phyloP scores from a whole-genome alignment of 1,140 invertebrate genomes.

The Caenorhabditis remanei region DNA sequence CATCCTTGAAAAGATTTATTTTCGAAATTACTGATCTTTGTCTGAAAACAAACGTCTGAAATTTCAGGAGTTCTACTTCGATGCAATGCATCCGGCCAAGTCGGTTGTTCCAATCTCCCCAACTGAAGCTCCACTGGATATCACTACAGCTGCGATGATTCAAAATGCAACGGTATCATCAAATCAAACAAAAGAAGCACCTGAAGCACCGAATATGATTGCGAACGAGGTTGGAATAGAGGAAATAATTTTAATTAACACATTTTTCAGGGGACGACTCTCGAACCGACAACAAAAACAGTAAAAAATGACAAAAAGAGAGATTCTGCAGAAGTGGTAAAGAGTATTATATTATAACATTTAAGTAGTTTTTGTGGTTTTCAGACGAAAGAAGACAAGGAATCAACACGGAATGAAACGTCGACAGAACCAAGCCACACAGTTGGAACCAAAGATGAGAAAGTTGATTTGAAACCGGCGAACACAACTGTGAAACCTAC shows the following conservation, averaged over 20 bases:
- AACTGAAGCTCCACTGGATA: not conserved
- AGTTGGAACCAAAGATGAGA: not conserved
- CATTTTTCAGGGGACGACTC: not conserved
- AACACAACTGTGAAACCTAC: not conserved
- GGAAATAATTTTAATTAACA: not conserved
- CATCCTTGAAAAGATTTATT: not conserved
- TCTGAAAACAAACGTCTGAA: not conserved
- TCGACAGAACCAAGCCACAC: not conserved
- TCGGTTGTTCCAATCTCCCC: not conserved
- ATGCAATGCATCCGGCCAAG: conserved; percentile 62
- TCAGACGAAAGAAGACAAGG: not conserved
- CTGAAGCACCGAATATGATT: conserved; percentile 24
- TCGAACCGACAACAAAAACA: not conserved
- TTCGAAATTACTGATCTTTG: not conserved
- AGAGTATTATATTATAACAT: not conserved
- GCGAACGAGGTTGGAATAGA: not conserved
- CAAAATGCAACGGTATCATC: not conserved
- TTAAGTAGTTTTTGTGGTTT: too few species aligned
- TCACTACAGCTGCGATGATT: conserved; percentile 20
- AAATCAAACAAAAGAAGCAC: not conserved
- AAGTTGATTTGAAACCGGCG: not conserved
- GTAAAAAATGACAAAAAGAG: not conserved
- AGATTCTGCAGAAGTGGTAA: conserved; percentile 5
- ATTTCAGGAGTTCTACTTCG: conserved; percentile 67
- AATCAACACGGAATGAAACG: not conserved